Base-by-base conservation (phyloP, 2,113 vertebrate genomes). In the Sisor rabdophorus region DNA sequence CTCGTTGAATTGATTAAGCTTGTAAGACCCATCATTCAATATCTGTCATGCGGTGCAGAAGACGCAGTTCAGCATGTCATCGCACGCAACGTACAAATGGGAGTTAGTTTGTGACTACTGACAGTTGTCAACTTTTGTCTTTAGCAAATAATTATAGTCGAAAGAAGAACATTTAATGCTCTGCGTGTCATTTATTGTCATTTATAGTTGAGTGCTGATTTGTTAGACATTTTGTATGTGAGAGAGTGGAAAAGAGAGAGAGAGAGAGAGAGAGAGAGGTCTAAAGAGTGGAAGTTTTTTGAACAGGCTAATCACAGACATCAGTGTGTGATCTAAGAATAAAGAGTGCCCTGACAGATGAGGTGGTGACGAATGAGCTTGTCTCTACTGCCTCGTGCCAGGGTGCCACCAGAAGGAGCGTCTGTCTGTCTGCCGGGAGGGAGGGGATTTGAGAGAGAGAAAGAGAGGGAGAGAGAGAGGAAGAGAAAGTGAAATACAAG, bases 241-340 rank as follows among this genome's bases (percentile, higher is more conserved):
- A 73, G 72, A 59, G 26, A 47, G 81, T 69, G 68, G 53, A 75
- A 73, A 44, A 75, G 76, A 71, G 32, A 30, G 59, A 70, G 70
- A 44, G 61, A 78, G 40, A 52, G 71, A 68, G 70, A 63, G 71
- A 58, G 55, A 64, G 74, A 59, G 81, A 64, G 60, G 71, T 64
- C 54, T 75, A 81, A 75, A 78, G 81, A 83, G 78, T 80, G 75
- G 77, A 75, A 76, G 64, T 80, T 82, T 73, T 76, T 65, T 80
- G 60, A 76, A 80, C 75, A 75, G 84, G 82, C 68, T 88, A 89
- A 89, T 88, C 83, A 79, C 65, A 71, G 85, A 86, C 80, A 85
- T 90, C 87, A 88, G 86, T 79, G 74, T 87, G 86, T 84, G 86
- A 90, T 90, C 89, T 87, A 87, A 90, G 89, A 90, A 89, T 90